A percentile compares a stretch with the other conserved stretches of the same genome.
These are phyloP conservation scores for Podarcis lilfordi DNA, from an alignment of 2,797 vertebrate genomes.

Conservation along the genomic window DNA sequence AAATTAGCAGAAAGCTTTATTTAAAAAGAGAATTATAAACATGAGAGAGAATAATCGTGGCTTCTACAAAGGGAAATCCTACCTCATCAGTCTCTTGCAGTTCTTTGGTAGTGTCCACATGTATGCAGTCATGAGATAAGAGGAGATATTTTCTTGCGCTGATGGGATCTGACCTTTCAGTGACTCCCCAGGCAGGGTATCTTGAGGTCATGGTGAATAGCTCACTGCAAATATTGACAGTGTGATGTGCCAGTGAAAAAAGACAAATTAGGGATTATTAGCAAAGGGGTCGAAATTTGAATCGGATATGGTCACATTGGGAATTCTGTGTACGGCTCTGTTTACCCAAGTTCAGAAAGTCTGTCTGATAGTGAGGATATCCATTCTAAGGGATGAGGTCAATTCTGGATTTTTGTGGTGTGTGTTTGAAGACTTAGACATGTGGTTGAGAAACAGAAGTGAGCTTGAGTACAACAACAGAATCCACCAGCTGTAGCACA, in stretches of 20 bases:
- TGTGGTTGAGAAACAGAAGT: background rate
- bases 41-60: too few relatives aligned
- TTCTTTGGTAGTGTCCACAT: too few relatives aligned
- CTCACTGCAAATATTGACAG: background rate
- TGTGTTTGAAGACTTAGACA: background rate
- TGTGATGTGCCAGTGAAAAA: background rate
- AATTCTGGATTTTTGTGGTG: background rate
- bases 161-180: background rate
- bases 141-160: too few relatives aligned
- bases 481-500: background rate
- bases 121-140: too few relatives aligned
- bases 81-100: too few relatives aligned
- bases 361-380: background rate
- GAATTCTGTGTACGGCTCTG: background rate
- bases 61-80: too few relatives aligned
- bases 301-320: background rate
- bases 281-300: background rate
- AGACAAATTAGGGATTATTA: background rate
- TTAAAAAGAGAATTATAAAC: background rate
- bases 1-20: background rate
- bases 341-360: background rate
- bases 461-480: background rate
- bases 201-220: background rate
- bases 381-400: background rate
- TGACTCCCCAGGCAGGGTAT: background rate